Evolutionary conservation across 2,113 vertebrate genomes (phyloP).

Genomic region (Murina feae): DNA sequence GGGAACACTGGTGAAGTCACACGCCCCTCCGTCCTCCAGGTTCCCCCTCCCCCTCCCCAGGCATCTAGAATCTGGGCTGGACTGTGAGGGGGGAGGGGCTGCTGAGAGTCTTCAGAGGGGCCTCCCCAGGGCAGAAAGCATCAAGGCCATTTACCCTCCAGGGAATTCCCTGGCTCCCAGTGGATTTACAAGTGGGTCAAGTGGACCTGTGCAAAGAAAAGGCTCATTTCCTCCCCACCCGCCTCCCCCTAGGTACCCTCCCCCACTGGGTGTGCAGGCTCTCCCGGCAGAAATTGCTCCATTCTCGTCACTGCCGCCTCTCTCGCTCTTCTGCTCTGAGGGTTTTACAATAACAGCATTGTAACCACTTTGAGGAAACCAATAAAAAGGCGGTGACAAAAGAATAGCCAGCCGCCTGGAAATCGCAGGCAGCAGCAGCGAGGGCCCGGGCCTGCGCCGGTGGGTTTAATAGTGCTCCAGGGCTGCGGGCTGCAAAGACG

Average conservation of each 20-base stretch:
- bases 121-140: not conserved
- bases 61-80: not conserved
- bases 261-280: slow-evolving; percentile 24
- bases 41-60: not conserved
- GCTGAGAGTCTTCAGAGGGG: not conserved
- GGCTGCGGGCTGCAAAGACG: slow-evolving; percentile 61
- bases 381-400: slow-evolving; percentile 76
- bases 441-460: slow-evolving; percentile 61
- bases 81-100: not conserved
- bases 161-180: not conserved
- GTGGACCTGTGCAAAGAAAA: slow-evolving; percentile 27
- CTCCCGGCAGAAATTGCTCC: slow-evolving; percentile 58
- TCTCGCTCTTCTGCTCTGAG: slow-evolving; percentile 62
- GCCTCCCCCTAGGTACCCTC: not conserved
- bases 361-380: slow-evolving; percentile 75
- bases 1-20: not conserved
- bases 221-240: not conserved
- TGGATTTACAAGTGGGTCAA: slow-evolving; percentile 35
- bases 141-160: slow-evolving; percentile 17
- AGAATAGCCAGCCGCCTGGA: slow-evolving; percentile 69
- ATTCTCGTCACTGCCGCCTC: slow-evolving; percentile 40
- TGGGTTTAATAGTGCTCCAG: slow-evolving; percentile 67
- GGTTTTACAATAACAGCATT: slow-evolving; percentile 75
- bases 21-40: not conserved
- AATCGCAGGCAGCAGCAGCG: slow-evolving; percentile 63